Evolutionary conservation across 2,113 vertebrate species (phyloP), one percentile per base, ranked within the genome.

Genomic region (Actenoides hombroni): DNA sequence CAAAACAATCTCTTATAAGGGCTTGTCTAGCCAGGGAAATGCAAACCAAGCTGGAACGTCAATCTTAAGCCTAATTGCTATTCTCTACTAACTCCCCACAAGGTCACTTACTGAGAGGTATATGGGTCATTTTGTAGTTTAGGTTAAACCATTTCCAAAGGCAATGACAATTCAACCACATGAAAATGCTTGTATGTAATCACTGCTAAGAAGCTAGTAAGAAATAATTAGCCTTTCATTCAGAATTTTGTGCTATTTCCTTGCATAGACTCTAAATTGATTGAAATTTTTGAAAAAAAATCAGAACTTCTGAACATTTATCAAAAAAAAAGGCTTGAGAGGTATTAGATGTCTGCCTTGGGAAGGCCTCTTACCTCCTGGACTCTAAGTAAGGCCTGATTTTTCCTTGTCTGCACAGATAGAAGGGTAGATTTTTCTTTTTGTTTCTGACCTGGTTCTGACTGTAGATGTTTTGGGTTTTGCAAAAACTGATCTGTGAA

Each of bases 241-340:
- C 78, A 6, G 18, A 67, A 37, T 75, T 31, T 14, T 19, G 4
- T 59, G 28, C 5, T 37, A 11, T 78, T 84, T 59, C 40, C 16
- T 69, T 61, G 29, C 0, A 1, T 16, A 56, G 14, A 31, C 2
- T 35, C n/a, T 21, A 42, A 4, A 12, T 1, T n/a, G 13, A 82
- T 68, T 46, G 24, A 35, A 26, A 65, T 57, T 81, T 68, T 16
- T 12, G 2, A 51, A 12, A n/a, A 65, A 31, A 74, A 20, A 28
- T 3, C 19, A 33, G 42, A 90, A 53, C 9, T 61, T 73, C 11
- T 49, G 59, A 69, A 39, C 21, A 37, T 54, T 77, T 74, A 20
- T 8, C 26, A 83, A 77, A 77, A 4, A 3, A 81, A 5, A 3
- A 78, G 37, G 11, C n/a, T 46, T 75, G 40, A 81, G 51, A 35